Percentiles rank a stretch among this genome's conserved stretches.
Evolutionary conservation across 2,888 invertebrate species (phyloP).

Genomic region (Scotopteryx bipunctaria): DNA sequence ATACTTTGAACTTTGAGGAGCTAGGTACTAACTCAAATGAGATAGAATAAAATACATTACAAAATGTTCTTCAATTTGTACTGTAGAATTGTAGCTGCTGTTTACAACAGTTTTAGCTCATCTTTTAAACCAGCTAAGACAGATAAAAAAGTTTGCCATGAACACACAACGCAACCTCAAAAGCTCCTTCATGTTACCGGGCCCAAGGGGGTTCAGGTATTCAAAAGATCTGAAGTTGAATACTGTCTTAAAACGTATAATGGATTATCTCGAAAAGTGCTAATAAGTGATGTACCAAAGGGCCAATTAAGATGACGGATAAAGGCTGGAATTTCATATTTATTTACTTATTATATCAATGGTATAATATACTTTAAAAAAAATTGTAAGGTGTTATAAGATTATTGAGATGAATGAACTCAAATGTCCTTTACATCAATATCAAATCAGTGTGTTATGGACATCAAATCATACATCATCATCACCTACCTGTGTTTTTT

Average conservation of each 20-base stretch:
- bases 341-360: no score
- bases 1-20: no score
- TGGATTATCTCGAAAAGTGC: slow-evolving; percentile 4
- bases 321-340: not conserved
- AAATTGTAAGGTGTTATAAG: no score
- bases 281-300: slow-evolving; percentile 1
- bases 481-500: no score
- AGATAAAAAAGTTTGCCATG: slow-evolving; percentile 8
- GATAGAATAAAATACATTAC: not conserved
- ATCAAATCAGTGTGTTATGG: no score
- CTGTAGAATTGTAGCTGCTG: slow-evolving; percentile 1
- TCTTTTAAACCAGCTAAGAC: not conserved
- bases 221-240: slow-evolving; percentile 13
- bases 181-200: slow-evolving; percentile 9
- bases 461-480: no score
- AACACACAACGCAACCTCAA: slow-evolving; percentile 14
- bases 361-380: no score
- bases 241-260: slow-evolving; percentile 21
- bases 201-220: slow-evolving; percentile 6
- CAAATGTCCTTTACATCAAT: no score
- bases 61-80: slow-evolving; percentile 15
- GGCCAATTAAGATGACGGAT: slow-evolving; percentile 2
- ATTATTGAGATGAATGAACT: no score
- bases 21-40: no score
- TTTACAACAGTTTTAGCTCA: slow-evolving; percentile 3